A percentile compares a stretch with the other conserved stretches of the same genome.
Evolutionary conservation across 2,888 invertebrate genomes (phyloP).

Genomic region (Heteropelma amictum): DNA sequence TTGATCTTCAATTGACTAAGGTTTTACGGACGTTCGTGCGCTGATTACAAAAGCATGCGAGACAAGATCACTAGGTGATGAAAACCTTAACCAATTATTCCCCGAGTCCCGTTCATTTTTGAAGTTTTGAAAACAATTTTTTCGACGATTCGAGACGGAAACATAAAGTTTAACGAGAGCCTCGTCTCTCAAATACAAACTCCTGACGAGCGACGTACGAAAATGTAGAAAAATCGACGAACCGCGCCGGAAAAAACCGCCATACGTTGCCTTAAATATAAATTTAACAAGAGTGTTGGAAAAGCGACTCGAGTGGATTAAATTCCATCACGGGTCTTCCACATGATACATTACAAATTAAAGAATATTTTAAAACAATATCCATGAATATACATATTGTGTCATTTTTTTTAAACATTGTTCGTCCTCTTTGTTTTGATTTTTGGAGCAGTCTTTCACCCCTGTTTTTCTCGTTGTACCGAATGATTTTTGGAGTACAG

Average conservation of each 20-base stretch:
- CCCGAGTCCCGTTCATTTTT: too few species aligned
- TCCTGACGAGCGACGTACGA: too few species aligned
- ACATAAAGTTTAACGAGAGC: too few species aligned
- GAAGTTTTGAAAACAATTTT: too few species aligned
- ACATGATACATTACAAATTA: conserved; percentile 8
- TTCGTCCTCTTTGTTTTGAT: background rate
- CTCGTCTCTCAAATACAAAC: too few species aligned
- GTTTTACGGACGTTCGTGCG: conserved; percentile 29
- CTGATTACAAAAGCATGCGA: conserved; percentile 10
- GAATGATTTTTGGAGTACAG: too few species aligned
- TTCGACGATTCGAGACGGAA: too few species aligned
- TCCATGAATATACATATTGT: background rate
- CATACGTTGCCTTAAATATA: conserved; percentile 8
- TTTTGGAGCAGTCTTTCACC: too few species aligned
- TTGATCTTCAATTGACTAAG: conserved; percentile 91
- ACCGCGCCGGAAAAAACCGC: conserved; percentile 3
- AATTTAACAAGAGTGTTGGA: conserved; percentile 6
- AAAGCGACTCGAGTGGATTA: background rate
- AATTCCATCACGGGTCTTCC: conserved; percentile 33
- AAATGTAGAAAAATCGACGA: too few species aligned
- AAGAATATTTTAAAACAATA: conserved; percentile 30
- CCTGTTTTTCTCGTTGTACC: too few species aligned
- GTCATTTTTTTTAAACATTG: background rate
- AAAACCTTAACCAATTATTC: too few species aligned
- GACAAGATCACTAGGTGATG: background rate